Evolutionary conservation across 2,888 invertebrate genomes (phyloP).

Genomic region (Alcis repandata): DNA sequence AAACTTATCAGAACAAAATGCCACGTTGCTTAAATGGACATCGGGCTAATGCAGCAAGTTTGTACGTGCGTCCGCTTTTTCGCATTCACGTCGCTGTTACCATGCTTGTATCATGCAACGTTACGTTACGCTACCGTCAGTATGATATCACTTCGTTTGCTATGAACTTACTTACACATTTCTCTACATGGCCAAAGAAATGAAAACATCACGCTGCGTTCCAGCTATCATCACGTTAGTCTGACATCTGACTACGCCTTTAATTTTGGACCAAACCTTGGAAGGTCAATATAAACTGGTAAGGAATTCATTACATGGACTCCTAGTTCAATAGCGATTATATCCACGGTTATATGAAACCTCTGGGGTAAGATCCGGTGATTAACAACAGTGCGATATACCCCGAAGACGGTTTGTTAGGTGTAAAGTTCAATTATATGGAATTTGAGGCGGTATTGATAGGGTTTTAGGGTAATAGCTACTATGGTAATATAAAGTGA

Average conservation of each 20-base stretch:
- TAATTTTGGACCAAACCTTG: neutral
- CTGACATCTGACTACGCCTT: neutral
- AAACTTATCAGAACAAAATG: too few species aligned
- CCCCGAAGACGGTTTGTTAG: constrained; percentile 47
- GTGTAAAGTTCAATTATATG: constrained; percentile 63
- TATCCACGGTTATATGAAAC: constrained; percentile 46
- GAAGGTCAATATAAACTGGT: constrained; percentile 47
- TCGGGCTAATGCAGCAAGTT: too few species aligned
- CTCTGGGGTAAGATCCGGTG: constrained; percentile 64
- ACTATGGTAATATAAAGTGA: constrained; percentile 21
- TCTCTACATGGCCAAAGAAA: neutral
- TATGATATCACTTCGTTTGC: neutral
- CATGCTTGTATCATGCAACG: neutral
- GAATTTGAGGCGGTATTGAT: constrained; percentile 57
- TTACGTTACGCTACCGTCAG: neutral
- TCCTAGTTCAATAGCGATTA: constrained; percentile 44
- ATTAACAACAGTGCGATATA: constrained; percentile 57
- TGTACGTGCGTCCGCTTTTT: too few species aligned
- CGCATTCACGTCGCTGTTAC: neutral
- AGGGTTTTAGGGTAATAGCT: constrained; percentile 23
- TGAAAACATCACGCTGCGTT: neutral
- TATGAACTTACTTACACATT: neutral
- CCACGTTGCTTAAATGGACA: too few species aligned
- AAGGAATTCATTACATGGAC: constrained; percentile 53
- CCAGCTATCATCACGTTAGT: too few species aligned